These are phyloP conservation scores for Panagrolaimus sp. DNA, from an alignment of 1,140 invertebrate genomes.

Conservation along the genomic window DNA sequence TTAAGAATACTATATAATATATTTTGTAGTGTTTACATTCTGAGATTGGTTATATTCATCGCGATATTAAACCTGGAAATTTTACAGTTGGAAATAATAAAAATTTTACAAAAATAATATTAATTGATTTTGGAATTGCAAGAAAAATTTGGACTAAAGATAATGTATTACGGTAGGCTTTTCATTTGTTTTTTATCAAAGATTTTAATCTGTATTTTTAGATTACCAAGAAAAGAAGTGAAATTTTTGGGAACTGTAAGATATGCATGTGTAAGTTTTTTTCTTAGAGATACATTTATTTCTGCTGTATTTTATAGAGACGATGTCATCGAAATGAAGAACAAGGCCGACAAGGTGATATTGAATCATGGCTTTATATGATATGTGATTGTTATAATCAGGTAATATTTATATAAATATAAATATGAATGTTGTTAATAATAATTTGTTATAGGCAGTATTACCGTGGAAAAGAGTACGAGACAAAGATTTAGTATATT, in stretches of 20 bases:
- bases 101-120: neutral
- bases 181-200: neutral
- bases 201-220: neutral
- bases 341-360: conserved; percentile 9
- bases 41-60: neutral
- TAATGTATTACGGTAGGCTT: conserved; percentile 8
- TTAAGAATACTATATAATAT: too few relatives aligned
- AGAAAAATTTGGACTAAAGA: conserved; percentile 3
- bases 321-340: conserved; percentile 9
- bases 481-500: neutral
- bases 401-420: too few relatives aligned
- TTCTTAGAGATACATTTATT: neutral
- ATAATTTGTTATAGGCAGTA: neutral
- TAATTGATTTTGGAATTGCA: conserved; percentile 9
- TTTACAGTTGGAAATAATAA: neutral
- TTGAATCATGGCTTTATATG: conserved; percentile 8
- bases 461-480: neutral
- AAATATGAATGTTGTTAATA: too few relatives aligned
- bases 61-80: conserved; percentile 2
- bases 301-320: neutral
- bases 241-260: conserved; percentile 9
- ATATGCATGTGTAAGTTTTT: neutral
- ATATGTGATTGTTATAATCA: conserved; percentile 3
- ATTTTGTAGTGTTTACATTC: conserved; percentile 9
- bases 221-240: conserved; percentile 7